Evolutionary conservation across 92 coral and sea anemone genomes (phyloP).

Genomic region (Heliopora coerulea): DNA sequence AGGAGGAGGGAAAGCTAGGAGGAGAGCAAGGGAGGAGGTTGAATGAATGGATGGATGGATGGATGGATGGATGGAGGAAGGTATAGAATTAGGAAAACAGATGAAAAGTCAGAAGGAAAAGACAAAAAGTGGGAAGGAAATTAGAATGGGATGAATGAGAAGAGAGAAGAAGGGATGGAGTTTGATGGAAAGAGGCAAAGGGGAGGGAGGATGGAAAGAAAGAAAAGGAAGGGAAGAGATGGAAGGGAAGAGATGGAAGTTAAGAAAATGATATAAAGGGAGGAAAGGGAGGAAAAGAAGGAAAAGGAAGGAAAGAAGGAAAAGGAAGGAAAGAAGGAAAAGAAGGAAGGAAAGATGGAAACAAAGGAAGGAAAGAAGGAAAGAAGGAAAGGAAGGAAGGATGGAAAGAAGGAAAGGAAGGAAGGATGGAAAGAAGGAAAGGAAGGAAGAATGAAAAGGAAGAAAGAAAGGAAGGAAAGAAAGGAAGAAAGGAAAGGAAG

Average conservation of each 20-base stretch:
- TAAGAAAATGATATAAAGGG: background rate
- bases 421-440: too few species aligned
- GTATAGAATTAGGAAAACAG: too few species aligned
- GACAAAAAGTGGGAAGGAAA: background rate
- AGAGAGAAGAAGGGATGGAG: background rate
- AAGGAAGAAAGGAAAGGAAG: too few species aligned
- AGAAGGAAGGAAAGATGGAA: background rate
- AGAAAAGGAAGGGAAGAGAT: constrained; percentile 3
- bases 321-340: background rate
- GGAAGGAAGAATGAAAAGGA: constrained; percentile 6
- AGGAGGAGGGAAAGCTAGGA: too few species aligned
- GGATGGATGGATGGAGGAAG: too few species aligned
- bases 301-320: background rate
- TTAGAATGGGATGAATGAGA: background rate
- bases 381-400: constrained; percentile 8
- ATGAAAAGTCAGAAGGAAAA: too few species aligned
- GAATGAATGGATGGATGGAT: too few species aligned
- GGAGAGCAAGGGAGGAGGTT: too few species aligned
- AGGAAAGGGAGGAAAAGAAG: background rate
- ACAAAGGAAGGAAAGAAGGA: constrained; percentile 81
- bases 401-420: too few species aligned
- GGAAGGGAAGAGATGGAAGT: background rate
- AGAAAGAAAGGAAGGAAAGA: background rate
- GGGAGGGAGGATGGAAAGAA: background rate
- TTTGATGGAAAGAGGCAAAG: background rate